Percentiles rank a stretch among this genome's conserved stretches.
Conservation (phyloP, 2,797 vertebrate species). For the Chloroceryle inda region DNA sequence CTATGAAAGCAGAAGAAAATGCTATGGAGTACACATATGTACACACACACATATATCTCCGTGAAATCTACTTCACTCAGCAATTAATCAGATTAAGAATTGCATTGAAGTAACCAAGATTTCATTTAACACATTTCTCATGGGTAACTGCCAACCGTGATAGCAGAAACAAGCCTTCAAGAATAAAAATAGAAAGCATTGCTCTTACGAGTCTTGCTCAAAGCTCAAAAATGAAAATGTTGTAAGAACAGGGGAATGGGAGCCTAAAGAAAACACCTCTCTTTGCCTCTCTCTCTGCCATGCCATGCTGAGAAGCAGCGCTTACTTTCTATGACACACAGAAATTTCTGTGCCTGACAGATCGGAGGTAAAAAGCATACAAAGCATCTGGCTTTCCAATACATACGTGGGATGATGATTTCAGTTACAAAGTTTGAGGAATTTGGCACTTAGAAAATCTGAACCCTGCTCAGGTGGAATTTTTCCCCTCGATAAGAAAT, state of each 20-base stretch:
- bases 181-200: slow-evolving; percentile 8
- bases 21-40: neutral
- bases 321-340: neutral
- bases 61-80: slow-evolving; percentile 12
- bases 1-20: neutral
- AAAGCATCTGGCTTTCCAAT: slow-evolving; percentile 41
- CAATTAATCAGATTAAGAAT: slow-evolving; percentile 41
- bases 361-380: slow-evolving; percentile 42
- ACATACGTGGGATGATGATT: neutral
- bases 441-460: slow-evolving; percentile 7
- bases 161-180: slow-evolving; percentile 22
- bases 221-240: slow-evolving; percentile 33
- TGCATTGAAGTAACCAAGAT: neutral
- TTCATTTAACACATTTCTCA: slow-evolving; percentile 40
- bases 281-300: neutral
- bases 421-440: slow-evolving; percentile 40
- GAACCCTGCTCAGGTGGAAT: neutral
- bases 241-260: neutral
- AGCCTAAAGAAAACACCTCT: slow-evolving; percentile 4
- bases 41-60: neutral
- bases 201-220: neutral
- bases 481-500: neutral
- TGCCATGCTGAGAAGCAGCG: slow-evolving; percentile 22
- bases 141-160: neutral
- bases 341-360: slow-evolving; percentile 39